Evolutionary conservation across 2,888 invertebrate genomes (phyloP).

Genomic region (Leptodirus hochenwartii): DNA sequence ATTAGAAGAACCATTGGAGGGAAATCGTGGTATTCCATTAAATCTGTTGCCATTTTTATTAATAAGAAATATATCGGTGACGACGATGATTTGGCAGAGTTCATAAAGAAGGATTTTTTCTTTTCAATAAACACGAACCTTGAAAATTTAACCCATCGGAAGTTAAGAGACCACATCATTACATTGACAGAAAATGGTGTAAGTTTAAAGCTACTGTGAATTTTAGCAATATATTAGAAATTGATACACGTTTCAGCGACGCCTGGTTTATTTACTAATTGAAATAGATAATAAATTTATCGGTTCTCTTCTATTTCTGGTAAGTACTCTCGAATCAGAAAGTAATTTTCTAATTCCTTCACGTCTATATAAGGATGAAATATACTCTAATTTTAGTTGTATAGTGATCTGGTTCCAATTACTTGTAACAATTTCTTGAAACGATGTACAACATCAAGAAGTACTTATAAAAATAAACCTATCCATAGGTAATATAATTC

Average conservation of each 20-base stretch:
- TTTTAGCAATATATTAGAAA: too few species aligned
- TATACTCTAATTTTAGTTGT: too few species aligned
- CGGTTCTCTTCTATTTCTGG: too few species aligned
- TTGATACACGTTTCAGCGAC: too few species aligned
- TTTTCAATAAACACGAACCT: constrained; percentile 30
- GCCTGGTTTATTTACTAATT: too few species aligned
- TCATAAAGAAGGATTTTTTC: constrained; percentile 28
- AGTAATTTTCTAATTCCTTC: too few species aligned
- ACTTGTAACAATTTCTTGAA: constrained; percentile 39
- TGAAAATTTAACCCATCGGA: constrained; percentile 25
- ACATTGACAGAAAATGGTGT: constrained; percentile 21
- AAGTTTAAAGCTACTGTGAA: too few species aligned
- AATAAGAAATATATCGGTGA: constrained; percentile 35
- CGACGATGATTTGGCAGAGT: constrained; percentile 28
- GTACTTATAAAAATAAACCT: constrained; percentile 35
- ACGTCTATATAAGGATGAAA: too few species aligned
- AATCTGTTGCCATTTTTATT: constrained; percentile 31
- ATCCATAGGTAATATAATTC: constrained; percentile 31
- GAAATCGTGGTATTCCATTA: constrained; percentile 27
- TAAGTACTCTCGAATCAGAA: too few species aligned
- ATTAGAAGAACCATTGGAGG: too few species aligned
- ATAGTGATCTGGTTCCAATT: constrained; percentile 28
- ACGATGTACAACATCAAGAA: constrained; percentile 28
- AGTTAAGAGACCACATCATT: constrained; percentile 28
- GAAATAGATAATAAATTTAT: too few species aligned